Conservation (phyloP, 1,140 invertebrate species). For the Drosophila sucinea region DNA sequence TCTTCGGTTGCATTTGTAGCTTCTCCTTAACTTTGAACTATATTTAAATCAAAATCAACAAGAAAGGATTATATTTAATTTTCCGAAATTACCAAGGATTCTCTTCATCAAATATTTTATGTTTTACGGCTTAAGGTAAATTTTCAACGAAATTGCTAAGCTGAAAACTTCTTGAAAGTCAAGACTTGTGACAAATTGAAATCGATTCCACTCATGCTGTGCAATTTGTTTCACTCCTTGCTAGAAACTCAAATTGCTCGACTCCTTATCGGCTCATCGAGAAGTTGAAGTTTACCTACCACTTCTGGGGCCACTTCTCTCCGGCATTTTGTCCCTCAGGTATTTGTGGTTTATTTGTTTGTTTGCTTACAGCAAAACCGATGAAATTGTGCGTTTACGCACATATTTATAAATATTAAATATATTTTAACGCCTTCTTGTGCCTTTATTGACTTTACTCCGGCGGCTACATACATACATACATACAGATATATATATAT, state of each 20-base stretch:
- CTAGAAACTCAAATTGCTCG: not conserved
- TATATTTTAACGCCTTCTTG: conserved; percentile 12
- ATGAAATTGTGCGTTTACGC: conserved; percentile 6
- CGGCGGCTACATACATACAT: not conserved
- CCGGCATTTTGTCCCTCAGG: not conserved
- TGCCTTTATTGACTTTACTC: not conserved
- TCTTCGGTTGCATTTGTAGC: too few species aligned
- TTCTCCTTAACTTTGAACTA: too few species aligned
- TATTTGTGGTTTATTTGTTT: conserved; percentile 8
- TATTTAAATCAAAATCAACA: too few species aligned
- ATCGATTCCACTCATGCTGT: not conserved
- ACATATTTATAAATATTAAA: conserved; percentile 13
- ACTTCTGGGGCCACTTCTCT: not conserved
- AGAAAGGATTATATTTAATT: too few species aligned
- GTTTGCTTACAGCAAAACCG: not conserved
- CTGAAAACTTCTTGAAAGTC: not conserved
- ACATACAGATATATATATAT: not conserved
- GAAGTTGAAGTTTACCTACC: not conserved
- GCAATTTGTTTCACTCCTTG: not conserved
- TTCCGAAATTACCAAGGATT: too few species aligned
- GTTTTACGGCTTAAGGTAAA: too few species aligned
- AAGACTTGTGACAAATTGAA: not conserved
- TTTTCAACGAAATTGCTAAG: not conserved
- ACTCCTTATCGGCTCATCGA: not conserved
- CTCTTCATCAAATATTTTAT: too few species aligned